phyloP scores from a whole-genome alignment of 2,113 vertebrate species.

The Bos indicus region DNA sequence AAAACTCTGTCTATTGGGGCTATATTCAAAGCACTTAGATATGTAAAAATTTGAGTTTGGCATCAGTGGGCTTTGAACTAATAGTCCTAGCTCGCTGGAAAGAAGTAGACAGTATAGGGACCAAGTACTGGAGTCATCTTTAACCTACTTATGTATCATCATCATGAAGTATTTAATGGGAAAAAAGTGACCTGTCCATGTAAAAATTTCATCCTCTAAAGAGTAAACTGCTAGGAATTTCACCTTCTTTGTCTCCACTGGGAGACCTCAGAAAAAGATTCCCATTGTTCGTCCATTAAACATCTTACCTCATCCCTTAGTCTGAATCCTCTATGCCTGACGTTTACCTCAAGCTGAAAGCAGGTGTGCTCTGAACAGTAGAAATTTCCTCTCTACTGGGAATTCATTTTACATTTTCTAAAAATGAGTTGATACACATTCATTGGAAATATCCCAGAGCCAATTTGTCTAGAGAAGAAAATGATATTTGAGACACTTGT shows the following conservation, averaged over 20 bases:
- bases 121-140: not conserved
- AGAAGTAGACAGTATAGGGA: not conserved
- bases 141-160: not conserved
- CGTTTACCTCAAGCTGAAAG: not conserved
- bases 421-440: not conserved
- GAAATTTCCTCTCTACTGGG: not conserved
- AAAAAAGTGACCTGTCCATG: not conserved
- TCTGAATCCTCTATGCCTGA: not conserved
- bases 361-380: not conserved
- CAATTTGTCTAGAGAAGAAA: not conserved
- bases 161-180: not conserved
- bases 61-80: not conserved
- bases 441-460: not conserved
- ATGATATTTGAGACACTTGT: not conserved
- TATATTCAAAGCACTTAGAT: not conserved
- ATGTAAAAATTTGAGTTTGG: not conserved
- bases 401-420: not conserved
- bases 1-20: not conserved
- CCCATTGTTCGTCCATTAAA: not conserved
- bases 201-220: not conserved
- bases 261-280: not conserved
- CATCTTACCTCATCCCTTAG: not conserved
- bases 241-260: not conserved
- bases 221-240: not conserved
- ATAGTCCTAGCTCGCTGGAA: not conserved